A percentile compares a stretch with the other conserved stretches of the same genome.
Conservation (phyloP, 23 tunicate species). For the Styela clava region DNA sequence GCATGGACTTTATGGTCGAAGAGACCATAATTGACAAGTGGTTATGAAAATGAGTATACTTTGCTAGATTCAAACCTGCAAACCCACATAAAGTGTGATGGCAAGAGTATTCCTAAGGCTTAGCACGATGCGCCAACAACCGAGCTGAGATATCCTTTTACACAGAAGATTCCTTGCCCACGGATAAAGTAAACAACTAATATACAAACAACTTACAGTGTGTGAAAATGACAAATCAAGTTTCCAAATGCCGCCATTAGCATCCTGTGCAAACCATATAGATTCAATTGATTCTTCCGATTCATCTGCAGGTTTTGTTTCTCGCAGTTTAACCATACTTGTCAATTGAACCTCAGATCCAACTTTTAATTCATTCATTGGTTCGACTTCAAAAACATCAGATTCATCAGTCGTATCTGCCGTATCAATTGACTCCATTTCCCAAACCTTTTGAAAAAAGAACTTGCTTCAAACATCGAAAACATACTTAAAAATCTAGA, state of each 20-base stretch:
- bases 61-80: too few relatives aligned
- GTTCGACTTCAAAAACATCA: slow-evolving; percentile 81
- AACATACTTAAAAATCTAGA: too few relatives aligned
- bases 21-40: too few relatives aligned
- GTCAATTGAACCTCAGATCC: slow-evolving; percentile 82
- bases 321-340: slow-evolving; percentile 84
- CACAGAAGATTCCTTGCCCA: too few relatives aligned
- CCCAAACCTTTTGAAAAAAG: slow-evolving; percentile 74
- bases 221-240: slow-evolving; percentile 94
- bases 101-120: too few relatives aligned
- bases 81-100: too few relatives aligned
- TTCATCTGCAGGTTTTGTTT: slow-evolving; percentile 39
- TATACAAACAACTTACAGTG: slow-evolving; percentile 45
- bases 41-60: too few relatives aligned
- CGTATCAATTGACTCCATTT: slow-evolving; percentile 92
- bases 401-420: slow-evolving; percentile 93
- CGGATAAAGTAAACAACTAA: too few relatives aligned
- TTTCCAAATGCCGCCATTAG: slow-evolving; percentile 93
- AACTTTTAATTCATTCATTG: slow-evolving; percentile 91
- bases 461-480: too few relatives aligned
- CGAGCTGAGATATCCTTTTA: too few relatives aligned
- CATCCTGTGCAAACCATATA: slow-evolving; percentile 94
- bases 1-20: too few relatives aligned
- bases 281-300: slow-evolving; percentile 57
- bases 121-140: too few relatives aligned